Percentiles rank a stretch among this genome's conserved stretches.
These are phyloP conservation scores for Eupeodes corollae DNA, from an alignment of 1,140 invertebrate species.

Conservation along the genomic window DNA sequence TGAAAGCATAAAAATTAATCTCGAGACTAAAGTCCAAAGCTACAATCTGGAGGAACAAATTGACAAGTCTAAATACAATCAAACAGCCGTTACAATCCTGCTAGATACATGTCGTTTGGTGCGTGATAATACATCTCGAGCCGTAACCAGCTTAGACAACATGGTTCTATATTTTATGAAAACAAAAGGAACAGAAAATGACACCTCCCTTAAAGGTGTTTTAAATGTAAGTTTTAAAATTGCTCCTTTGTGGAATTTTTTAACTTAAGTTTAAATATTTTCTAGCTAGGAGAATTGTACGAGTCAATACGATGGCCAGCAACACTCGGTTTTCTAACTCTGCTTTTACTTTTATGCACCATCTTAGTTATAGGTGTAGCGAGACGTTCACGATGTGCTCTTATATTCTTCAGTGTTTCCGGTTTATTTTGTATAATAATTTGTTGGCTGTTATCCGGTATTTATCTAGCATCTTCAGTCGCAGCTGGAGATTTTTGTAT, in stretches of 20 bases:
- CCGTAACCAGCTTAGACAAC: constrained; percentile 41
- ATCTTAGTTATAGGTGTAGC: constrained; percentile 71
- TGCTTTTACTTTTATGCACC: constrained; percentile 66
- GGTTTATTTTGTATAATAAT: constrained; percentile 70
- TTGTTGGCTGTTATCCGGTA: constrained; percentile 64
- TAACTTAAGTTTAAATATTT: neutral
- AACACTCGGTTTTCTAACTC: constrained; percentile 65
- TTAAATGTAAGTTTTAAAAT: constrained; percentile 42
- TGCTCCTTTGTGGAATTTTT: neutral
- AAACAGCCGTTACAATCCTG: constrained; percentile 54
- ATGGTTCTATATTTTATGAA: constrained; percentile 59
- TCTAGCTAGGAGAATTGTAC: constrained; percentile 41
- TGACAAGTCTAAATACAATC: constrained; percentile 60
- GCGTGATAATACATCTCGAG: constrained; percentile 55
- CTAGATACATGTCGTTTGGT: constrained; percentile 52
- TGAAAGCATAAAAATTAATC: constrained; percentile 32
- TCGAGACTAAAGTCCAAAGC: constrained; percentile 31
- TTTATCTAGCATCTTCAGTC: constrained; percentile 61
- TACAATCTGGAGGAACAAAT: constrained; percentile 58
- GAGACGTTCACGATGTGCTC: constrained; percentile 65
- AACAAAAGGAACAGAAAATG: constrained; percentile 47
- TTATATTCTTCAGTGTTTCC: constrained; percentile 67
- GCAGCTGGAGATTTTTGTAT: constrained; percentile 62
- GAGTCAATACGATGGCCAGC: constrained; percentile 62
- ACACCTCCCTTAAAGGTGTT: constrained; percentile 52